Percentiles rank a stretch among this genome's conserved stretches.
These are phyloP conservation scores for Wasmannia auropunctata DNA, from an alignment of 1,140 invertebrate genomes.

Conservation along the genomic window DNA sequence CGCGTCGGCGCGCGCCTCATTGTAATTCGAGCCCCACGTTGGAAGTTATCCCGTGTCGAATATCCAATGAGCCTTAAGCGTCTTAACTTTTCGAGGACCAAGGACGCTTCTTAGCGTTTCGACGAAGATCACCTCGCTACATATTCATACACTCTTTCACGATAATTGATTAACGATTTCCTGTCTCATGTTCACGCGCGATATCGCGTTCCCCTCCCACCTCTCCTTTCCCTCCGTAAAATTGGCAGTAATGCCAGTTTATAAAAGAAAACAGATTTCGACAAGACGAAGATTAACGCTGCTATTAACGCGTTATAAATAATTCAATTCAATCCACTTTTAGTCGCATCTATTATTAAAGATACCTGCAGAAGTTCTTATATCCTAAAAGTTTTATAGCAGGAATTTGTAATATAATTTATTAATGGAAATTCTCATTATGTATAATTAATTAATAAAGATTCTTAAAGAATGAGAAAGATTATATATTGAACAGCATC, in stretches of 20 bases:
- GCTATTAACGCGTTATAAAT: not conserved
- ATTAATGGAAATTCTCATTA: constrained; percentile 7
- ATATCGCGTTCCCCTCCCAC: not conserved
- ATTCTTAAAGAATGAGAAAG: not conserved
- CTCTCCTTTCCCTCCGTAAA: too few relatives aligned
- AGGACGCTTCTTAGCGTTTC: not conserved
- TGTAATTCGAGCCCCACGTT: constrained; percentile 42
- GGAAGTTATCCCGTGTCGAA: constrained; percentile 46
- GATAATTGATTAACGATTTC: not conserved
- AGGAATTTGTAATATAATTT: not conserved
- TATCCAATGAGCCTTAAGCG: constrained; percentile 53
- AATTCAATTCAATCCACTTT: constrained; percentile 3
- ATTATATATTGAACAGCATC: too few relatives aligned
- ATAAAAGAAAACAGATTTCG: not conserved
- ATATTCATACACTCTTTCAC: constrained; percentile 1
- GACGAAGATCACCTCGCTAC: not conserved
- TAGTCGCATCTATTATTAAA: constrained; percentile 16
- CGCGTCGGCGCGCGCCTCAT: constrained; percentile 30
- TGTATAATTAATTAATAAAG: not conserved
- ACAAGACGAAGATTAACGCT: not conserved
- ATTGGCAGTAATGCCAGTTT: not conserved
- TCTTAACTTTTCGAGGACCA: constrained; percentile 29
- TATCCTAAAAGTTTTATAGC: not conserved
- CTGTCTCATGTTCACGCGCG: not conserved
- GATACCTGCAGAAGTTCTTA: not conserved